A percentile compares a stretch with the other conserved stretches of the same genome.
phyloP scores from a whole-genome alignment of 2,797 vertebrate genomes.

The Chiroxiphia lanceolata region DNA sequence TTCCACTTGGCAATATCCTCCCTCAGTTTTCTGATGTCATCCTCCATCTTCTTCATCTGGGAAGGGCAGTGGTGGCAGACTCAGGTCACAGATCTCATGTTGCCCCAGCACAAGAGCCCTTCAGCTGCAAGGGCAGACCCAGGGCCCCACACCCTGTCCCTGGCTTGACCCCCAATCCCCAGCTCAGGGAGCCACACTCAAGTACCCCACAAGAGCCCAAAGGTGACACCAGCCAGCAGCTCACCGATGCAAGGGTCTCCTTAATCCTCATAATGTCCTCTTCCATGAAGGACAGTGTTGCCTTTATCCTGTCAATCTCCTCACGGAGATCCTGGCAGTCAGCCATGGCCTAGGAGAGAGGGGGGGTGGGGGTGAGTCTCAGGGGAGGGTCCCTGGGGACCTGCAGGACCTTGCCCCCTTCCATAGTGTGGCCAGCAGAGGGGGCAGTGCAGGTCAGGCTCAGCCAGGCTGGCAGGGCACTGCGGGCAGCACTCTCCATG shows the following conservation, averaged over 20 bases:
- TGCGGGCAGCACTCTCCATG: background rate
- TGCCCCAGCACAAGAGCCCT: too few relatives aligned
- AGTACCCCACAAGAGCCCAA: background rate
- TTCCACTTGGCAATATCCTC: background rate
- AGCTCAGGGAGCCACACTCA: too few relatives aligned
- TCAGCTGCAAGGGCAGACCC: background rate
- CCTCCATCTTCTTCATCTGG: slow-evolving; percentile 34
- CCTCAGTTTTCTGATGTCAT: background rate
- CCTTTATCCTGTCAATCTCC: slow-evolving; percentile 66
- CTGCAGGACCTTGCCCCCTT: background rate
- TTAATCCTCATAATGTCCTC: slow-evolving; percentile 52
- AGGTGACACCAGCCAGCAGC: background rate
- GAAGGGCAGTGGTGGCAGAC: background rate
- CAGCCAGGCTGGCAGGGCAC: background rate
- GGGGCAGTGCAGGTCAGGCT: background rate
- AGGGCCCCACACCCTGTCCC: too few relatives aligned
- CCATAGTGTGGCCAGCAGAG: background rate
- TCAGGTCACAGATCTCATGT: too few relatives aligned
- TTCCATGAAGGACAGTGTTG: background rate
- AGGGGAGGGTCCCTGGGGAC: background rate
- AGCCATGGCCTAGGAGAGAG: slow-evolving; percentile 57
- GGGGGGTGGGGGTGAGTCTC: background rate
- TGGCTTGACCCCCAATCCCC: too few relatives aligned
- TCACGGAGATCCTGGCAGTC: slow-evolving; percentile 68
- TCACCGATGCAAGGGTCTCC: background rate